Evolutionary conservation across 2,888 invertebrate species (phyloP).

Genomic region (Biston stratarius): DNA sequence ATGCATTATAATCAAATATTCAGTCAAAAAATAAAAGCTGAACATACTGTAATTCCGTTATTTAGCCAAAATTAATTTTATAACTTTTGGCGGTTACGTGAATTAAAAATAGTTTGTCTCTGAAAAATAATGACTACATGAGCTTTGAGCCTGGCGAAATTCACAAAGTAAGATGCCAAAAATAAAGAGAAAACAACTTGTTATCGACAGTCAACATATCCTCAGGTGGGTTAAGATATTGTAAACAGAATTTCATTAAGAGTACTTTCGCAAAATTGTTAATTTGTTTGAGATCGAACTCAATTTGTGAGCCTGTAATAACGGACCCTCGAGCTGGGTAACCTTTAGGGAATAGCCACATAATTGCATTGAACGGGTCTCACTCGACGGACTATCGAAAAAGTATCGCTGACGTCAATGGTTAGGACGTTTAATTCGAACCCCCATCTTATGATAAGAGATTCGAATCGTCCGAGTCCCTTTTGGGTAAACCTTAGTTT

Average conservation of each 20-base stretch:
- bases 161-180: not conserved
- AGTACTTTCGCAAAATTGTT: constrained; percentile 34
- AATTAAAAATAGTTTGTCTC: too few relatives aligned
- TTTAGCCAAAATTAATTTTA: too few relatives aligned
- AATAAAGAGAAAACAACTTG: too few relatives aligned
- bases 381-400: constrained; percentile 30
- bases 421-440: constrained; percentile 12
- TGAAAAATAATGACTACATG: too few relatives aligned
- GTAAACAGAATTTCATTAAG: constrained; percentile 31
- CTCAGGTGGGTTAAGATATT: constrained; percentile 14
- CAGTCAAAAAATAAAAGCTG: too few relatives aligned
- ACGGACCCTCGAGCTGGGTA: constrained; percentile 35
- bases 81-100: too few relatives aligned
- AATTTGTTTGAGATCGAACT: constrained; percentile 39
- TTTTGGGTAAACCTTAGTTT: constrained; percentile 17
- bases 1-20: too few relatives aligned
- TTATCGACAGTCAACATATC: constrained; percentile 10
- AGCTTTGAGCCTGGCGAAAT: too few relatives aligned
- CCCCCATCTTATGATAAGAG: not conserved
- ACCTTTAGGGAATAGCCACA: constrained; percentile 42
- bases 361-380: constrained; percentile 38
- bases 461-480: constrained; percentile 30
- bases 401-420: constrained; percentile 43
- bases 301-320: constrained; percentile 45
- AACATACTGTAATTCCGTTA: too few relatives aligned